Conservation (phyloP, 1,140 invertebrate species). For the Zaprionus lachaisei region DNA sequence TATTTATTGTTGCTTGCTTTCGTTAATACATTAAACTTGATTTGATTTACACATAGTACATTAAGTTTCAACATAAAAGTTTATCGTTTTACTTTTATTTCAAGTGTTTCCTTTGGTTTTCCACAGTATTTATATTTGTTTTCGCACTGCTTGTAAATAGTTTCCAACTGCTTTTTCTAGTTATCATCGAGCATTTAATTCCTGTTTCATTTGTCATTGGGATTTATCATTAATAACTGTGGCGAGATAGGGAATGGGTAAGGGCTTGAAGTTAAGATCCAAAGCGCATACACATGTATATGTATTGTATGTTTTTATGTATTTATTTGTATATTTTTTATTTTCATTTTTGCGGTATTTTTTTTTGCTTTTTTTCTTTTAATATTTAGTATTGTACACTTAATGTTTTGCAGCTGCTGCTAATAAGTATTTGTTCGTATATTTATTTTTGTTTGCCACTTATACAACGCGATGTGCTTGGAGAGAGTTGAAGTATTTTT, state of each 20-base stretch:
- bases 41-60: slow-evolving; percentile 58
- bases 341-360: slow-evolving; percentile 35
- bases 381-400: slow-evolving; percentile 52
- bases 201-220: slow-evolving; percentile 8
- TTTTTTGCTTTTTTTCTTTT: background rate
- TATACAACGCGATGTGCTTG: slow-evolving; percentile 42
- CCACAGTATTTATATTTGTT: slow-evolving; percentile 9
- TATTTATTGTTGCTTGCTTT: slow-evolving; percentile 19
- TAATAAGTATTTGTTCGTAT: slow-evolving; percentile 28
- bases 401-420: slow-evolving; percentile 43
- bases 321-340: slow-evolving; percentile 7
- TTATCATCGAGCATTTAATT: slow-evolving; percentile 32
- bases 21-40: slow-evolving; percentile 47
- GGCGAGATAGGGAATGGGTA: background rate
- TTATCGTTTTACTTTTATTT: slow-evolving; percentile 28
- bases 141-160: slow-evolving; percentile 50
- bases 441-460: slow-evolving; percentile 42
- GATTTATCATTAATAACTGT: slow-evolving; percentile 31
- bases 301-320: slow-evolving; percentile 10
- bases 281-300: slow-evolving; percentile 12
- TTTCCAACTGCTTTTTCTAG: slow-evolving; percentile 46
- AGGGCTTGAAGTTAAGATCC: slow-evolving; percentile 10
- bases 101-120: slow-evolving; percentile 43
- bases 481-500: slow-evolving; percentile 35
- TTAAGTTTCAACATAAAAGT: slow-evolving; percentile 6